A percentile compares a stretch with the other conserved stretches of the same genome.
Evolutionary conservation across 2,113 vertebrate genomes (phyloP).

Genomic region (Chrysochloris asiatica): DNA sequence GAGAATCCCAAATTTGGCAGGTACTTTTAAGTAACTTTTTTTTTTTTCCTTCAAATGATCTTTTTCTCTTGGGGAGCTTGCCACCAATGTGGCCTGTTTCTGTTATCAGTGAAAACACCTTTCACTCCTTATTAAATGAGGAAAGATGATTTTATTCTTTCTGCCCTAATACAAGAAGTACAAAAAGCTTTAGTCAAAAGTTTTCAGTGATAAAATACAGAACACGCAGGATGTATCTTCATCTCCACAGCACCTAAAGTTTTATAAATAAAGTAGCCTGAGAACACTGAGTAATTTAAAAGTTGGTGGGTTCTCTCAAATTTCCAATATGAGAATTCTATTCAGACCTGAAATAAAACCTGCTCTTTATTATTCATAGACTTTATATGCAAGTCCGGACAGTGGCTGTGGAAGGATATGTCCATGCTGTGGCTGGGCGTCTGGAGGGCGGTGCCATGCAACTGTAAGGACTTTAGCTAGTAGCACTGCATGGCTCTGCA

Average conservation of each 20-base stretch:
- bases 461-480: constrained; percentile 58
- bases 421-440: constrained; percentile 80
- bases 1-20: constrained; percentile 2
- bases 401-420: constrained; percentile 81
- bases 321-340: constrained; percentile 50
- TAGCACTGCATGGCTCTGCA: constrained; percentile 63
- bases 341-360: constrained; percentile 74
- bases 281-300: constrained; percentile 21
- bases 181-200: background rate
- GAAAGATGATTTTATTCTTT: background rate
- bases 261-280: background rate
- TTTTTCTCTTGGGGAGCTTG: background rate
- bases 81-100: background rate
- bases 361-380: constrained; percentile 81
- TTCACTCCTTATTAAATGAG: background rate
- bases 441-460: constrained; percentile 59
- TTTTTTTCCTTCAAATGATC: background rate
- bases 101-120: too few species aligned
- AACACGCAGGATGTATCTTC: background rate
- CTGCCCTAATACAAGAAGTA: background rate
- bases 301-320: constrained; percentile 36
- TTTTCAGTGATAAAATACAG: constrained; percentile 1
- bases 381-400: constrained; percentile 77
- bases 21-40: constrained; percentile 12
- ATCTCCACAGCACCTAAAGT: constrained; percentile 21